Base-by-base conservation (phyloP, 1,140 invertebrate species). In the Brachionus asplanchnoidis region DNA sequence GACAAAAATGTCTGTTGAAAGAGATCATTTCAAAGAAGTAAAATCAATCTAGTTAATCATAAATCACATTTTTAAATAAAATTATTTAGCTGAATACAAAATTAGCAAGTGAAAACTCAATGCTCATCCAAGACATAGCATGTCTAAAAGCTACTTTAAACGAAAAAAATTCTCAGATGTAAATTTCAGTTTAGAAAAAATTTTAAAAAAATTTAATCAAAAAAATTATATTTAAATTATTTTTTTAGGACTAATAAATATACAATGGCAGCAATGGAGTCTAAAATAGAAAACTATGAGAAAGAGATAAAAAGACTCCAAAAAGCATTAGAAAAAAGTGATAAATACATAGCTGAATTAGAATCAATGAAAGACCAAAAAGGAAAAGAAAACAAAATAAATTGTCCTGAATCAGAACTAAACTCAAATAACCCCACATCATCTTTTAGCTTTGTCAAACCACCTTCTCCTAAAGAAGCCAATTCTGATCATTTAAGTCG, bases 231-330 rank as follows among this genome's bases (percentile, higher is more conserved):
- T 46, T 46, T 3, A 46, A 46, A 46, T 46, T 46, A 46, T 46
- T 46, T 53, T 73, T 42, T 20, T 20, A 89, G 89, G 73, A 89
- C 87, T 87, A 88, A 88, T 11, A 85, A 88, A 42, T 87, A 85
- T 23, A 89, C 89, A 60, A 88, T 89, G 14, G 87, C 88, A 56
- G 88, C 89, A 1, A 83, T 89, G 40, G 88, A 89, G 84, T 82
- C 88, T 1, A 88, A 89, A 75, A 50, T 89, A 42, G 87, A 88
- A 32, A 86, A 60, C 28, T 87, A 87, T 68, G 88, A 88, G 84
- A 89, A 89, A 82, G 87, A 89, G 78, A 86, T 88, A 7, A 85
- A 85, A 11, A 86, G 87, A 75, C 85, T 89, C 17, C 87, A 88
- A 53, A 88, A 88, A 77, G 89, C 89, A 32, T 80, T 89, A 42